Evolutionary conservation across 2,797 vertebrate genomes (phyloP).

Genomic region (Rhinoraja longicauda): DNA sequence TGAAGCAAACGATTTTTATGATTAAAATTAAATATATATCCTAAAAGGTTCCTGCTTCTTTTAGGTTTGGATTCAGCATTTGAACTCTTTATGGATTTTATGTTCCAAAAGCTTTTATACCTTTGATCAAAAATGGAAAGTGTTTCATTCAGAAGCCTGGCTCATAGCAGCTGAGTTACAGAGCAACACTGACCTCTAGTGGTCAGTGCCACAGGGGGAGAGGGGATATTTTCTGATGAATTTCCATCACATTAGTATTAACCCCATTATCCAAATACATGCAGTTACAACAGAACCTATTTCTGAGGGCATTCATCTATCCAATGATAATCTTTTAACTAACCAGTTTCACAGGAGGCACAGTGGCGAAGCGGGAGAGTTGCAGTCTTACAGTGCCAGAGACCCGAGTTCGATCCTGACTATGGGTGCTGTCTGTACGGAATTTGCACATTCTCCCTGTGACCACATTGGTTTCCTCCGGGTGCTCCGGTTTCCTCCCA

Average conservation of each 20-base stretch:
- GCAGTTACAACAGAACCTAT: neutral
- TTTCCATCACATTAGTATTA: neutral
- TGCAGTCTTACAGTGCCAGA: too few relatives aligned
- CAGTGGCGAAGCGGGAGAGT: too few relatives aligned
- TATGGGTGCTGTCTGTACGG: too few relatives aligned
- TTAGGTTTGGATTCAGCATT: neutral
- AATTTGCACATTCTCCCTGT: too few relatives aligned
- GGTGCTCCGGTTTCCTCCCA: too few relatives aligned
- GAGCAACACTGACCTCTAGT: slow-evolving; percentile 24
- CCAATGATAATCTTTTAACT: neutral
- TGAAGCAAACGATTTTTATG: neutral
- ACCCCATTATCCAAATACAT: neutral
- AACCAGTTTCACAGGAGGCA: too few relatives aligned
- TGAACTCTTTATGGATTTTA: neutral
- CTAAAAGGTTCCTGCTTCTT: neutral
- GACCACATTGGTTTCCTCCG: too few relatives aligned
- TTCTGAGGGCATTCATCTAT: neutral
- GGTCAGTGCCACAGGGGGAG: neutral
- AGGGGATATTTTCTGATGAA: neutral
- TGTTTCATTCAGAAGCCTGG: neutral
- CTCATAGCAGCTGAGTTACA: neutral
- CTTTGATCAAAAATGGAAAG: neutral
- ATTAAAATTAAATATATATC: neutral
- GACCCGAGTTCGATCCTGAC: too few relatives aligned
- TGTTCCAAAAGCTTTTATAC: too few relatives aligned